Conservation (phyloP, 92 coral and sea anemone genomes). For the Diadumene lineata region DNA sequence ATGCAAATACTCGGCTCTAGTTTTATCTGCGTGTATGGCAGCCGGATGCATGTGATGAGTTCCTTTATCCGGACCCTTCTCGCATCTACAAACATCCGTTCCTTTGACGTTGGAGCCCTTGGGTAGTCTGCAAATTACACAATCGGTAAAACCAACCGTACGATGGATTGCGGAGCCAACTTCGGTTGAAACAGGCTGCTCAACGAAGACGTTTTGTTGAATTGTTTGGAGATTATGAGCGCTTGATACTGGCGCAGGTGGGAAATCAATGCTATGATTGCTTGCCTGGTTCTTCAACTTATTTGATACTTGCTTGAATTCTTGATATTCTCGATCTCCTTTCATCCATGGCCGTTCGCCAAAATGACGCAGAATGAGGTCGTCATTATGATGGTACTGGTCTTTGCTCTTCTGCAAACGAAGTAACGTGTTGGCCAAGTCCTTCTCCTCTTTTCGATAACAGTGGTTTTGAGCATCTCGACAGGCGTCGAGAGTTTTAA, state of each 20-base stretch:
- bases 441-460: slow-evolving; percentile 88
- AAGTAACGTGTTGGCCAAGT: slow-evolving; percentile 61
- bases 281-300: slow-evolving; percentile 10
- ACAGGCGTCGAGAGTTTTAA: slow-evolving; percentile 81
- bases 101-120: slow-evolving; percentile 48
- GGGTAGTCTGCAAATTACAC: slow-evolving; percentile 81
- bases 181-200: slow-evolving; percentile 6
- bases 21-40: slow-evolving; percentile 42
- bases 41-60: slow-evolving; percentile 46
- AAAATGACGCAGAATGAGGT: slow-evolving; percentile 14
- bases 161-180: slow-evolving; percentile 69
- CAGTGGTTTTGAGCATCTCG: slow-evolving; percentile 81
- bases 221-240: background rate
- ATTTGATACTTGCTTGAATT: background rate
- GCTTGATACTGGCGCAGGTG: slow-evolving; percentile 34
- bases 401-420: slow-evolving; percentile 77
- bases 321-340: slow-evolving; percentile 1
- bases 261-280: slow-evolving; percentile 43
- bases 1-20: slow-evolving; percentile 25
- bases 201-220: background rate
- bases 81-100: slow-evolving; percentile 57
- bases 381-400: slow-evolving; percentile 46
- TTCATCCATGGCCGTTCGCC: background rate
- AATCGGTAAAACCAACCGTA: slow-evolving; percentile 73
- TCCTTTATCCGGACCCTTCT: slow-evolving; percentile 45